Percentiles rank a stretch among this genome's conserved stretches.
These are phyloP conservation scores for Ametastegia equiseti DNA, from an alignment of 2,888 invertebrate species.

Conservation along the genomic window DNA sequence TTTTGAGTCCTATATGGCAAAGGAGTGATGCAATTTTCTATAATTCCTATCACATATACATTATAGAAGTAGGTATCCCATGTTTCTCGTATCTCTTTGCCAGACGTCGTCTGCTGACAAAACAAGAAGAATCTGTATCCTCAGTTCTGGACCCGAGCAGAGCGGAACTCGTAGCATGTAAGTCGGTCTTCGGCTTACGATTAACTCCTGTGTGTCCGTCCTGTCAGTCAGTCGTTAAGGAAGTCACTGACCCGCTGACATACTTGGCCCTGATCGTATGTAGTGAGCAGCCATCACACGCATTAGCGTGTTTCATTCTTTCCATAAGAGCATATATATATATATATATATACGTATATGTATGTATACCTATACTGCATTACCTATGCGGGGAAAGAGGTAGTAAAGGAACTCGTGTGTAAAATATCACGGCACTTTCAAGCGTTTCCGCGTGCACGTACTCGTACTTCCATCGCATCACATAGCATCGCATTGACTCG, in stretches of 20 bases:
- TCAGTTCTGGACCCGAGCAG: conserved; percentile 2
- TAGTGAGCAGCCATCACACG: conserved; percentile 47
- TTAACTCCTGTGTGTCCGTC: conserved; percentile 44
- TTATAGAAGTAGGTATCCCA: conserved; percentile 3
- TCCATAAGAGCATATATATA: too few species aligned
- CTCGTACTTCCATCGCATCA: too few species aligned
- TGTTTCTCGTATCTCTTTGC: neutral
- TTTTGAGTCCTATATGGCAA: neutral
- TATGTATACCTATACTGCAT: too few species aligned
- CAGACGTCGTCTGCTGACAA: neutral
- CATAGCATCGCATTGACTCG: too few species aligned
- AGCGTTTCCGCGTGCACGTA: neutral
- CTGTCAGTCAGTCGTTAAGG: conserved; percentile 51
- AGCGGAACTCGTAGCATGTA: conserved; percentile 41
- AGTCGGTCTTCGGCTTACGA: conserved; percentile 46
- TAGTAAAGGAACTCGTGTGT: neutral
- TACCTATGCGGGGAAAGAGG: neutral
- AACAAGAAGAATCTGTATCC: conserved; percentile 29
- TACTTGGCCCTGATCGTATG: conserved; percentile 59
- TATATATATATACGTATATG: too few species aligned
- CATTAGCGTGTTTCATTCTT: conserved; percentile 45
- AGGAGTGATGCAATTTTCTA: neutral
- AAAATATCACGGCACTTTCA: neutral
- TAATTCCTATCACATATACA: neutral
- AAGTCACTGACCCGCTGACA: conserved; percentile 65